A percentile compares a stretch with the other conserved stretches of the same genome.
phyloP scores from a whole-genome alignment of 2,113 vertebrate genomes.

The Mesocricetus auratus region DNA sequence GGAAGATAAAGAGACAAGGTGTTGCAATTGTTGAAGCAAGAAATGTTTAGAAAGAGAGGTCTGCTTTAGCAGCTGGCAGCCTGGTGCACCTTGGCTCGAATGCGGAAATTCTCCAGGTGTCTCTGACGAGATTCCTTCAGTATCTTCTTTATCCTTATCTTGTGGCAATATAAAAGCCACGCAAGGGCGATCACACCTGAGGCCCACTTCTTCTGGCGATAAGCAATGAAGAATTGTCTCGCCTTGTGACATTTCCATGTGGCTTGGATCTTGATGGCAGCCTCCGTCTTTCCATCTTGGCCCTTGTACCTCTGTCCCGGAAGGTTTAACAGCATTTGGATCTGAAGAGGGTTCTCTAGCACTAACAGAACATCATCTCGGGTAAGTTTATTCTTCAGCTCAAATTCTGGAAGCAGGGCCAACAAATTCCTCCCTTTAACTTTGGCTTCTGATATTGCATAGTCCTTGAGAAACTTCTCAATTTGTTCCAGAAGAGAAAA shows the following conservation, averaged over 20 bases:
- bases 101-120: constrained; percentile 92
- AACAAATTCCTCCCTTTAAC: constrained; percentile 84
- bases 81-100: constrained; percentile 91
- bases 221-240: constrained; percentile 81
- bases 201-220: constrained; percentile 88
- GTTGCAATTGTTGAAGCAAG: constrained; percentile 77
- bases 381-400: constrained; percentile 77
- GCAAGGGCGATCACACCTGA: constrained; percentile 87
- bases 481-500: constrained; percentile 84
- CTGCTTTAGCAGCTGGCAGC: constrained; percentile 82
- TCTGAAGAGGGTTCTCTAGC: constrained; percentile 85
- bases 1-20: constrained; percentile 72
- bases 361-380: constrained; percentile 83
- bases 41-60: constrained; percentile 80
- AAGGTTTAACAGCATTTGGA: constrained; percentile 80
- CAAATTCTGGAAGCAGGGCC: constrained; percentile 79
- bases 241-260: constrained; percentile 86
- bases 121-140: constrained; percentile 88
- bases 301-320: constrained; percentile 91
- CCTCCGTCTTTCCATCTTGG: constrained; percentile 83
- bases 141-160: constrained; percentile 83
- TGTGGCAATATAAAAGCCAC: constrained; percentile 87
- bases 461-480: constrained; percentile 87
- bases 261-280: constrained; percentile 88
- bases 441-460: constrained; percentile 87